Evolutionary conservation across 2,113 vertebrate genomes (phyloP).

Genomic region (Vireo altiloquus): DNA sequence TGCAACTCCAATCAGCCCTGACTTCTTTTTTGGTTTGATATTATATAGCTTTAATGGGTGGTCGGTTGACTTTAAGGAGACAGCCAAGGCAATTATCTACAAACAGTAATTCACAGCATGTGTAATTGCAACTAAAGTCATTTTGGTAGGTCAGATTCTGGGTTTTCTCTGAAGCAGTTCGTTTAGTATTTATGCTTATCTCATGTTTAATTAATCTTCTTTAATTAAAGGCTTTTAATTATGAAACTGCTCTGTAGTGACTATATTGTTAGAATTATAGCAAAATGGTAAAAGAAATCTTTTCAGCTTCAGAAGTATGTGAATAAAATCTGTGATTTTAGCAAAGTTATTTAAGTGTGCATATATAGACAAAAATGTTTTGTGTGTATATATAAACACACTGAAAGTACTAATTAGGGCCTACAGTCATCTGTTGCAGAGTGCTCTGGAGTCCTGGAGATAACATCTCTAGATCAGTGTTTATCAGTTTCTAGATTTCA

Average conservation of each 20-base stretch:
- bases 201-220: conserved; percentile 53
- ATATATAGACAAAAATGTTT: not conserved
- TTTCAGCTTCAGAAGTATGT: not conserved
- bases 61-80: conserved; percentile 52
- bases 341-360: not conserved
- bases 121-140: conserved; percentile 62
- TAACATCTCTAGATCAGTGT: not conserved
- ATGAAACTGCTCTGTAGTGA: not conserved
- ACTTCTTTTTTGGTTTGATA: not conserved
- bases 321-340: not conserved
- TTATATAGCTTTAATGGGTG: conserved; percentile 51
- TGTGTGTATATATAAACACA: not conserved
- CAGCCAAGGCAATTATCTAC: conserved; percentile 67
- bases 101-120: conserved; percentile 63
- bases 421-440: not conserved
- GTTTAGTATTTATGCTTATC: conserved; percentile 61
- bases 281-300: not conserved
- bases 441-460: not conserved
- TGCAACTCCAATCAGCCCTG: not conserved
- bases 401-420: not conserved
- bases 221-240: conserved; percentile 62
- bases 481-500: not conserved
- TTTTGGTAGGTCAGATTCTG: conserved; percentile 56
- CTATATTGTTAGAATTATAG: not conserved
- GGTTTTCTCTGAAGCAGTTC: conserved; percentile 63